phyloP scores from a whole-genome alignment of 2,797 vertebrate genomes.

The Sebastes kiyomatsui region DNA sequence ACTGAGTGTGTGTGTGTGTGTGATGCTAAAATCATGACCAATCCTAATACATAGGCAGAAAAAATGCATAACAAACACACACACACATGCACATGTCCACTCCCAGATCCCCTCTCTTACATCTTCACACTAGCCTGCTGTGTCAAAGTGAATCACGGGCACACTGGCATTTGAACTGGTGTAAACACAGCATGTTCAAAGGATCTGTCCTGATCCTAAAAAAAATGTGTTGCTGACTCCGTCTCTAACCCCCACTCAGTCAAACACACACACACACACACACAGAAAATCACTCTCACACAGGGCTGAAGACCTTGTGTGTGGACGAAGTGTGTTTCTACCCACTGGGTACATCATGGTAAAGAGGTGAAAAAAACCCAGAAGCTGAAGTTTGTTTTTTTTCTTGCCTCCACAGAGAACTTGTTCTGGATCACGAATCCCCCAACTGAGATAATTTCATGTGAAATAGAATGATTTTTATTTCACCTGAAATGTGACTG shows the following conservation, averaged over 20 bases:
- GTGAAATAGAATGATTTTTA: neutral
- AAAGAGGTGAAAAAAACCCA: neutral
- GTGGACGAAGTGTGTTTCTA: conserved; percentile 13
- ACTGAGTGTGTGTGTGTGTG: no score
- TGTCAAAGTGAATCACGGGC: conserved; percentile 69
- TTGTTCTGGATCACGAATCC: neutral
- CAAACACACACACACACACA: neutral
- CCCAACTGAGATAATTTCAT: neutral
- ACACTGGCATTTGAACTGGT: conserved; percentile 75
- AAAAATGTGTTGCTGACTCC: conserved; percentile 43
- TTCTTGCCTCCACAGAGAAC: neutral
- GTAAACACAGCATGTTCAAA: conserved; percentile 75
- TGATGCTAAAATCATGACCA: neutral
- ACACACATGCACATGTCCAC: conserved; percentile 7
- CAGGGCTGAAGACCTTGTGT: neutral
- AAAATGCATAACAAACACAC: neutral
- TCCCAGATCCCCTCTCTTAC: conserved; percentile 17
- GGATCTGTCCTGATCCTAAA: conserved; percentile 53
- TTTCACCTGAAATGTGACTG: neutral
- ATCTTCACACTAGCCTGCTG: conserved; percentile 50
- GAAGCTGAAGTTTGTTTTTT: neutral
- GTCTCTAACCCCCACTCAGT: conserved; percentile 21
- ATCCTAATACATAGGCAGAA: neutral
- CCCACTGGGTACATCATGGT: neutral
- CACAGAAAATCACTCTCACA: conserved; percentile 9